Percentiles rank a stretch among this genome's conserved stretches.
These are phyloP conservation scores for Sigmodon hispidus DNA, from an alignment of 2,113 vertebrate genomes.

Conservation along the genomic window DNA sequence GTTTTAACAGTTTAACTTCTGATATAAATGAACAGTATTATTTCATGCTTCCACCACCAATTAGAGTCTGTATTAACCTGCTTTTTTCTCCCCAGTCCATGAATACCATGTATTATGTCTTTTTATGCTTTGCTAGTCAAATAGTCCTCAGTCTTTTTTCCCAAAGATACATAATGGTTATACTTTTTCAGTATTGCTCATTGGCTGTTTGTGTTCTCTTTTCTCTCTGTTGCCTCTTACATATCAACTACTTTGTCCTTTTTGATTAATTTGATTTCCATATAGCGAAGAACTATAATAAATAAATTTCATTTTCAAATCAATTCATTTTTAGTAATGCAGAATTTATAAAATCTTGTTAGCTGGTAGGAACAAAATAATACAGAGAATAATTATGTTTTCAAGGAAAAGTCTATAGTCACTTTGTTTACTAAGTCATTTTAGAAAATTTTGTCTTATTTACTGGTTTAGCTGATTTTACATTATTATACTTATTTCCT, in stretches of 20 bases:
- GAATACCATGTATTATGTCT: neutral
- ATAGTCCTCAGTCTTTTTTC: neutral
- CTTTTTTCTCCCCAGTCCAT: neutral
- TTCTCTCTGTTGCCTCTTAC: slow-evolving; percentile 12
- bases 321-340: slow-evolving; percentile 14
- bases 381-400: slow-evolving; percentile 38
- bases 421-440: slow-evolving; percentile 29
- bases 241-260: neutral
- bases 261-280: neutral
- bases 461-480: slow-evolving; percentile 15
- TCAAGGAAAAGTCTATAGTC: slow-evolving; percentile 33
- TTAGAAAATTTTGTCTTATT: slow-evolving; percentile 38
- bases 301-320: neutral
- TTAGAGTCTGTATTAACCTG: neutral
- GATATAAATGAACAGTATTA: neutral
- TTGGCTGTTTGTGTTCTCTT: neutral
- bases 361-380: neutral
- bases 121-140: slow-evolving; percentile 12
- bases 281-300: neutral
- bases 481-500: slow-evolving; percentile 45
- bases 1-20: neutral
- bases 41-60: neutral
- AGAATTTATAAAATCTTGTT: neutral
- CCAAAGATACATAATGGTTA: neutral
- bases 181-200: neutral